phyloP scores from a whole-genome alignment of 2,888 invertebrate species.

The Rhagium mordax region DNA sequence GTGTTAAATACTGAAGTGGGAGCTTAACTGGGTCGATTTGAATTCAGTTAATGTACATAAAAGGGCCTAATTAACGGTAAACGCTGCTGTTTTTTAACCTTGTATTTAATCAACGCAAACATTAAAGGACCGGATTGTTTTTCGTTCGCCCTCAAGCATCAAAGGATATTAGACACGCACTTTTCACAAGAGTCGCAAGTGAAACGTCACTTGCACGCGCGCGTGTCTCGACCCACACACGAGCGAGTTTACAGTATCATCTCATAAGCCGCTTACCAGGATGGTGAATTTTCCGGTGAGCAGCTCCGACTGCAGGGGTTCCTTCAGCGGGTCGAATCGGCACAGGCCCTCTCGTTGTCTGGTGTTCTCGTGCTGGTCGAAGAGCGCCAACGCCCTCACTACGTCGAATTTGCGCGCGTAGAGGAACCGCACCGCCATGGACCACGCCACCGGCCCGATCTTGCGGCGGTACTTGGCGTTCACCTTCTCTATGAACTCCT shows the following conservation, averaged over 20 bases:
- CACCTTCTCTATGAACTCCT: constrained; percentile 85
- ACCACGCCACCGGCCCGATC: constrained; percentile 80
- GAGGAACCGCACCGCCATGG: constrained; percentile 93
- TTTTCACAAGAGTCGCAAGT: background rate
- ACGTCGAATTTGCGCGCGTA: constrained; percentile 97
- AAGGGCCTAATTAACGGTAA: no score
- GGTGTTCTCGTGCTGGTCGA: constrained; percentile 93
- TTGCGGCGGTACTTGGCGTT: constrained; percentile 75
- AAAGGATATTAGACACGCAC: background rate
- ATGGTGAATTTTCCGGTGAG: constrained; percentile 97
- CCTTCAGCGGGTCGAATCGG: constrained; percentile 86
- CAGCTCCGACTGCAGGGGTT: constrained; percentile 89
- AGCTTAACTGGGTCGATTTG: no score
- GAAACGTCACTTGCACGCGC: background rate
- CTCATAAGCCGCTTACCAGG: constrained; percentile 77
- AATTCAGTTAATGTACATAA: no score
- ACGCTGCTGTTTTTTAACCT: no score
- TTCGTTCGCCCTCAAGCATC: background rate
- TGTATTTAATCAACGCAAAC: no score
- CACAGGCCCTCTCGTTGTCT: constrained; percentile 89
- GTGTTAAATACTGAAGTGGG: no score
- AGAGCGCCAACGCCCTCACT: constrained; percentile 89
- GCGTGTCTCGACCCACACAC: background rate
- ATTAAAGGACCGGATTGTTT: no score
- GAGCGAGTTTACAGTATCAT: background rate